Evolutionary conservation across 2,888 invertebrate genomes (phyloP).

Genomic region (Melinaea marsaeus): DNA sequence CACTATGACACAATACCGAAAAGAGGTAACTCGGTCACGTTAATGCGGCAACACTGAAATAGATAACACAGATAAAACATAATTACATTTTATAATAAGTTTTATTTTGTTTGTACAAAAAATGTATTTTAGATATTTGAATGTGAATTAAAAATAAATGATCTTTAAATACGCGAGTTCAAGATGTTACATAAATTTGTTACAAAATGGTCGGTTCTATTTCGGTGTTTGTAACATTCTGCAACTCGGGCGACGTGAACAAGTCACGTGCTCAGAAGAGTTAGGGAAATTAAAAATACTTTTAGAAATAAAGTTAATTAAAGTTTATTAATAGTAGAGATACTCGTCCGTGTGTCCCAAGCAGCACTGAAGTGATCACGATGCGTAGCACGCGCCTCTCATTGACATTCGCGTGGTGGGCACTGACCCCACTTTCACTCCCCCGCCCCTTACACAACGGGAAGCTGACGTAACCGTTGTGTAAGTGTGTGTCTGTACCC

Average conservation of each 20-base stretch:
- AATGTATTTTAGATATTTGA: no score
- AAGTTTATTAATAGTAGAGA: neutral
- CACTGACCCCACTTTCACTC: conserved; percentile 45
- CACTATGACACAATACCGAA: conserved; percentile 18
- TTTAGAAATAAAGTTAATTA: no score
- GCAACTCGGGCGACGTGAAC: no score
- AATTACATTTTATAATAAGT: no score
- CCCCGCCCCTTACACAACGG: conserved; percentile 42
- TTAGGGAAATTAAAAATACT: no score
- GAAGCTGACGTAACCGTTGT: conserved; percentile 28
- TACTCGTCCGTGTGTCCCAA: neutral
- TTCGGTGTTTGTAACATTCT: no score
- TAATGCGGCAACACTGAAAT: conserved; percentile 13
- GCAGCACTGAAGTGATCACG: conserved; percentile 10
- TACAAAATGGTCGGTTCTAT: no score
- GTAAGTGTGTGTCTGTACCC: neutral
- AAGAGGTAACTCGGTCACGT: conserved; percentile 18
- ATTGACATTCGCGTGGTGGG: conserved; percentile 43
- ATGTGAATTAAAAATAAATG: no score
- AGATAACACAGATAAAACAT: conserved; percentile 1
- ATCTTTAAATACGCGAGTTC: no score
- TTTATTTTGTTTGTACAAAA: no score
- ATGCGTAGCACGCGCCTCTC: conserved; percentile 33
- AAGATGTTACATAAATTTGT: no score
- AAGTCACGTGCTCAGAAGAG: neutral